Base-by-base conservation (phyloP, 2,113 vertebrate genomes). In the Coreoperca whiteheadi region DNA sequence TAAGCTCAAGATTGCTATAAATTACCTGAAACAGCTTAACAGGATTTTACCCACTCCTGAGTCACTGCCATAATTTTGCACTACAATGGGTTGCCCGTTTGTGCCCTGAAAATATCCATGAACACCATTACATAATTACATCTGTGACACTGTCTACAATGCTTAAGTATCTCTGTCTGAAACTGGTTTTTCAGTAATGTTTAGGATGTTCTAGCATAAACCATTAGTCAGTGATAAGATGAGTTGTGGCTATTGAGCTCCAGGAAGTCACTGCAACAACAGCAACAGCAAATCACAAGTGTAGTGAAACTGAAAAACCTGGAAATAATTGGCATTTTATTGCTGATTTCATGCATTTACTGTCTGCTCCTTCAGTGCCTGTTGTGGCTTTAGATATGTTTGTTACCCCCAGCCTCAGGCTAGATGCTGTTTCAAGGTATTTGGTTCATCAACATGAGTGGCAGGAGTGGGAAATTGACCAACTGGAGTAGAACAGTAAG, bases 261-360 rank as follows among this genome's bases (percentile, higher is more conserved):
- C 30, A 12, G 69, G 53, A 77, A 78, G 48, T 53, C 34, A 53
- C 1, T 71, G 69, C 84, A 74, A 51, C 54, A 70, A 23, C 25
- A 87, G 28, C 72, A 68, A 14, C 20, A 34, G 72, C 68, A 72
- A 23, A 84, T 59, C 14, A 18, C 78, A 89, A 75, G 68, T 37
- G 83, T 46, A 79, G 74, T 68, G 74, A 76, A 73, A 59, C 78
- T 81, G 65, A 74, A 87, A 89, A 69, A 63, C 60, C 67, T 73
- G 54, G 30, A 51, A 48, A 89, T 79, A 87, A 84, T 82, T 90
- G 85, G 46, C 53, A 79, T 83, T 82, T 89, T 88, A 79, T 80
- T 70, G 37, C 87, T 70, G 65, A 83, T 89, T 81, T 88, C 37
- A 56, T 81, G 72, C 69, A 76, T 79, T 71, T 73, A 64, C 71